phyloP scores from a whole-genome alignment of 2,888 invertebrate species.

The Erebia epiphron region DNA sequence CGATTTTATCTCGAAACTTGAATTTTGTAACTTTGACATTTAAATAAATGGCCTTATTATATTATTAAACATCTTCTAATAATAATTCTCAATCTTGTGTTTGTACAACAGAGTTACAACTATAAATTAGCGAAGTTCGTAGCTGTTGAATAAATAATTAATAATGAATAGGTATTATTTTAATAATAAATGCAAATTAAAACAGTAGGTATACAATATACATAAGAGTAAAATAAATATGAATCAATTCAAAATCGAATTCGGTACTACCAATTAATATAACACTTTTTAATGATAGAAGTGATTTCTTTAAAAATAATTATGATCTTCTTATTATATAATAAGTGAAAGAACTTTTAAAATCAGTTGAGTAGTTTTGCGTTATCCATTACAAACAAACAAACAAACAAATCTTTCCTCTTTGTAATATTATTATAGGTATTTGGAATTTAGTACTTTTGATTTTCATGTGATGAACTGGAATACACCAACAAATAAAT shows the following conservation, averaged over 20 bases:
- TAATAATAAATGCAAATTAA: conserved; percentile 6
- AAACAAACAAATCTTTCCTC: too few species aligned
- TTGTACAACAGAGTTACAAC: conserved; percentile 13
- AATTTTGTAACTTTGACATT: conserved; percentile 71
- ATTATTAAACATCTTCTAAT: conserved; percentile 56
- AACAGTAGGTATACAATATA: not conserved
- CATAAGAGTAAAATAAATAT: not conserved
- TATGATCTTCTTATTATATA: too few species aligned
- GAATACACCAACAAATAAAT: not conserved
- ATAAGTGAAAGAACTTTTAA: too few species aligned
- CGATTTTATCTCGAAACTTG: conserved; percentile 60
- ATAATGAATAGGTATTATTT: not conserved
- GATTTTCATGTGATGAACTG: too few species aligned
- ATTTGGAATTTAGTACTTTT: too few species aligned
- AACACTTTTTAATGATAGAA: not conserved
- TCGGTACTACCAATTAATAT: too few species aligned
- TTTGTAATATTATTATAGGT: too few species aligned
- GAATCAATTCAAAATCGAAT: not conserved
- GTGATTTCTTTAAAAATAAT: too few species aligned
- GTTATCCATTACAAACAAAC: too few species aligned
- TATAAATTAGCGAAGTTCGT: conserved; percentile 13
- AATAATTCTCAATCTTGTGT: conserved; percentile 34
- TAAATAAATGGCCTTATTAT: conserved; percentile 69
- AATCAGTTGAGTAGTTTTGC: too few species aligned
- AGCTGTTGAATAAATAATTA: conserved; percentile 5